Evolutionary conservation across 2,113 vertebrate species (phyloP).

Genomic region (Leucosticte australis): DNA sequence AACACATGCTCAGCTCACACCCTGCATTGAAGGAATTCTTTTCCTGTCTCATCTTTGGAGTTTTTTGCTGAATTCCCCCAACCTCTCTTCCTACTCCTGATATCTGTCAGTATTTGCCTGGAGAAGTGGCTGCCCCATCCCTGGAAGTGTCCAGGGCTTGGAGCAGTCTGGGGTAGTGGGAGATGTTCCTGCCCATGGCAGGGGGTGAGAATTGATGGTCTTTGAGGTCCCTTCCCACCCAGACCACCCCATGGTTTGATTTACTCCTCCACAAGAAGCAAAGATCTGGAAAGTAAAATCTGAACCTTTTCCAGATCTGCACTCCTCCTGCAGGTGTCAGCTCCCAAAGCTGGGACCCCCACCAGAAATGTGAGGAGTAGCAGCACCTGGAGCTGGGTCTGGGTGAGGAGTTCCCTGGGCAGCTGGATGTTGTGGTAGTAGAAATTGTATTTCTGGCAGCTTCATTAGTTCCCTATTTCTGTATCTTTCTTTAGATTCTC

Average conservation of each 20-base stretch:
- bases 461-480: not conserved
- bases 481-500: not conserved
- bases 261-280: not conserved
- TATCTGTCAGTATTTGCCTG: not conserved
- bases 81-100: fast-evolving
- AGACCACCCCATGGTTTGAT: not conserved
- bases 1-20: fast-evolving
- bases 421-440: fast-evolving
- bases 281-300: not conserved
- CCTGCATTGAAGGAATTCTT: not conserved
- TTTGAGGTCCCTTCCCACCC: not conserved
- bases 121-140: not conserved
- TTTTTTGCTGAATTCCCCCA: not conserved
- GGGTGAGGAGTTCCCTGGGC: fast-evolving
- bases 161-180: not conserved
- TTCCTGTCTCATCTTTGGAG: not conserved
- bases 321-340: not conserved
- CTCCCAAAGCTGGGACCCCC: not conserved
- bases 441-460: not conserved
- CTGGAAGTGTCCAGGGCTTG: not conserved
- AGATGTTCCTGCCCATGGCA: not conserved
- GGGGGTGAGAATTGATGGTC: not conserved
- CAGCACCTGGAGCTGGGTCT: fast-evolving
- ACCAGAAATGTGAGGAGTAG: fast-evolving
- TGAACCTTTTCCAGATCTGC: not conserved